Evolutionary conservation across 92 coral and sea anemone genomes (phyloP), one percentile per base, ranked within the genome.

Genomic region (Scolanthus callimorphus): DNA sequence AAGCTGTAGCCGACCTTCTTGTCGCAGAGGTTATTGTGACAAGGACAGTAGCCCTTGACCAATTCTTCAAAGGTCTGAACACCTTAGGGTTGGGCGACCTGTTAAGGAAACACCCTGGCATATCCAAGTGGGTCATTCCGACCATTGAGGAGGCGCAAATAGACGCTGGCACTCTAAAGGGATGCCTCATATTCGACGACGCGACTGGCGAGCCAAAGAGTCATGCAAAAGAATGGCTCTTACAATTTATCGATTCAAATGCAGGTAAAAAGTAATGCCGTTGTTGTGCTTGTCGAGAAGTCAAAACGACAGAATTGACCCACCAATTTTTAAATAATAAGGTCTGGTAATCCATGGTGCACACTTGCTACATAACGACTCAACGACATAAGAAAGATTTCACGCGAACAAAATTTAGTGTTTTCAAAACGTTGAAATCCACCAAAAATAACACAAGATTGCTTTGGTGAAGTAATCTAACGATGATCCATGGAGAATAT

Each of bases 51-150:
- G 62, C 74, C 20, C 65, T 67, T 34, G 62, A 67, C 26, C 48
- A 62, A 25, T 67, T 67, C 51, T 67, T 55, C 49, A 67, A 39
- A 67, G 74, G 74, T 55, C 65, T 67, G 55, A 55, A 67, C 44
- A 38, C 39, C 51, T 55, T 52, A 31, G 74, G 65, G 27, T 44
- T 67, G 31, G 74, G 74, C 46, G 57, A 67, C 37, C 48, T 67
- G 26, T 38, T 69, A 48, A 44, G 74, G 29, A 67, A 56, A 51
- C 51, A 55, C 51, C 65, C 74, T 31, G 31, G n/a, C 2, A 55
- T 67, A 25, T 38, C 59, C 2, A 17, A 31, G 13, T 11, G 29
- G 19, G 50, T 70, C 39, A 57, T 70, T 17, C 77, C 76, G 4
- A 53, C 64, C 31, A 23, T 49, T 25, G 67, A 48, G 17, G 62